phyloP scores from a whole-genome alignment of 1,140 invertebrate genomes.

The Cardiocondyla obscurior region DNA sequence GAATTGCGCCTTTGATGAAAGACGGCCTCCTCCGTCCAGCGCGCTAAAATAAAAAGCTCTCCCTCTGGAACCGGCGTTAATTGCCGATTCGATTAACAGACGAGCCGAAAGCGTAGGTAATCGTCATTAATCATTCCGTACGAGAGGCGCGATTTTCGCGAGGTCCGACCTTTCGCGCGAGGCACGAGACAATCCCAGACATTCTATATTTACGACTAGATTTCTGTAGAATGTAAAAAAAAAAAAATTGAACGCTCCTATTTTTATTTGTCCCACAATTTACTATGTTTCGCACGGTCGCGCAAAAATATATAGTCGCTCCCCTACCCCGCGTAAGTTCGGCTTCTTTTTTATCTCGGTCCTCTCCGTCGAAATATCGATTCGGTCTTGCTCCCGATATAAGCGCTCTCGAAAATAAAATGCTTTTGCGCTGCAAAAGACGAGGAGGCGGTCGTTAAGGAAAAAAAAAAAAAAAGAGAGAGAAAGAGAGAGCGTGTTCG shows the following conservation, averaged over 20 bases:
- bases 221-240: not conserved
- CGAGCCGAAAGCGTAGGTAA: not conserved
- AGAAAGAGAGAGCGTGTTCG: not conserved
- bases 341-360: not conserved
- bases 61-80: slow-evolving; percentile 21
- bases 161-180: not conserved
- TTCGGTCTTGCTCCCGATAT: slow-evolving; percentile 19
- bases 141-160: not conserved
- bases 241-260: not conserved
- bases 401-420: slow-evolving; percentile 19
- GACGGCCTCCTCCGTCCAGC: slow-evolving; percentile 9
- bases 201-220: not conserved
- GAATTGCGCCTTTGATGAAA: slow-evolving; percentile 3
- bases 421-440: not conserved
- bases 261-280: slow-evolving; percentile 6
- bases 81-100: not conserved
- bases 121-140: not conserved
- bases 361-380: slow-evolving; percentile 39
- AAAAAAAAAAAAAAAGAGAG: slow-evolving; percentile 1
- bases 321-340: not conserved
- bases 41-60: slow-evolving; percentile 30
- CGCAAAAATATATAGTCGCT: not conserved
- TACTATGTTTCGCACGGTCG: not conserved
- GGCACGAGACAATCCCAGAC: not conserved
- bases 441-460: not conserved